Conservation (phyloP, 2,888 invertebrate genomes). For the Esperia sulphurella region DNA sequence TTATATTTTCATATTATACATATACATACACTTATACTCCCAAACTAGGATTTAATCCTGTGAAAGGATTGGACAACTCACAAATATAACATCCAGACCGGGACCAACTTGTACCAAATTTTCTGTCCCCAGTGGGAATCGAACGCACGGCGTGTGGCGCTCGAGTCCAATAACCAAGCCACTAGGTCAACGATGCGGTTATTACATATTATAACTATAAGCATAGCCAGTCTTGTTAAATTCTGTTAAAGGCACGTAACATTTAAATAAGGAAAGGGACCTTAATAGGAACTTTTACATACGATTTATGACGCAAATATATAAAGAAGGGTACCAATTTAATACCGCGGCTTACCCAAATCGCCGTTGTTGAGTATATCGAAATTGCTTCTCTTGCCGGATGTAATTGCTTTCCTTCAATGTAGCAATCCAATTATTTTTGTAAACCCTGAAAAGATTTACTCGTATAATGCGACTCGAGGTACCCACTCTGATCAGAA, state of each 20-base stretch:
- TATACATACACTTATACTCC: too few species aligned
- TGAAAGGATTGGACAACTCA: too few species aligned
- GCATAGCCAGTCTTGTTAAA: too few species aligned
- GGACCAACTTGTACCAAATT: too few species aligned
- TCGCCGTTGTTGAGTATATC: constrained; percentile 58
- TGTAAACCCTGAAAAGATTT: constrained; percentile 69
- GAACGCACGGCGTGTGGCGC: too few species aligned
- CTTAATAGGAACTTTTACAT: constrained; percentile 50
- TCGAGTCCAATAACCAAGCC: too few species aligned
- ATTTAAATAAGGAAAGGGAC: constrained; percentile 49
- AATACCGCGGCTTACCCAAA: constrained; percentile 59
- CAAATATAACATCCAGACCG: too few species aligned
- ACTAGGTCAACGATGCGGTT: too few species aligned
- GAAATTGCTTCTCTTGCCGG: constrained; percentile 60
- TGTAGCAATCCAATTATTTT: constrained; percentile 72
- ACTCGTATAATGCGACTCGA: constrained; percentile 39
- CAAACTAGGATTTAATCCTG: too few species aligned
- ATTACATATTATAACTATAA: too few species aligned
- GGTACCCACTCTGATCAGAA: constrained; percentile 44
- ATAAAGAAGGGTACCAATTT: constrained; percentile 53
- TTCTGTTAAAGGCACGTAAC: constrained; percentile 31
- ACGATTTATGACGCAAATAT: constrained; percentile 54
- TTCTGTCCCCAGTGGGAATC: too few species aligned
- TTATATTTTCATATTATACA: too few species aligned
- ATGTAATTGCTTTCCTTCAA: constrained; percentile 71